These are phyloP conservation scores for Bombus picipes DNA, from an alignment of 1,140 invertebrate species.

Conservation along the genomic window DNA sequence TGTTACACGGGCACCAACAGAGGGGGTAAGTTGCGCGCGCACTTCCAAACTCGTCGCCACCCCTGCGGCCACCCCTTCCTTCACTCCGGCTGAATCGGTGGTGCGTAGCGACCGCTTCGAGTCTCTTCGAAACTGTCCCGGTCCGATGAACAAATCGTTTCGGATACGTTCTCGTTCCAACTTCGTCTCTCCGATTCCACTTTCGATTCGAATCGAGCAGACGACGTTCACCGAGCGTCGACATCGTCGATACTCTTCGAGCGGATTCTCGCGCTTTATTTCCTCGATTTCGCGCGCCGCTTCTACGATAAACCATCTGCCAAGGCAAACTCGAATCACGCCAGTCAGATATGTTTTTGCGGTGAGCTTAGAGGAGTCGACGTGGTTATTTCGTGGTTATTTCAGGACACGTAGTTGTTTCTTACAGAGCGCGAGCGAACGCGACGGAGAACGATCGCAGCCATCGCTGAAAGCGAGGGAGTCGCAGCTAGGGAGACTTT, in stretches of 20 bases:
- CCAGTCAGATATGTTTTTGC: too few species aligned
- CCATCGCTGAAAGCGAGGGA: constrained; percentile 27
- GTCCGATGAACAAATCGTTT: background rate
- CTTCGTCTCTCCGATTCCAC: background rate
- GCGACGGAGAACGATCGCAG: constrained; percentile 1
- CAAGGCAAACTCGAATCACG: too few species aligned
- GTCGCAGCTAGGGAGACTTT: constrained; percentile 24
- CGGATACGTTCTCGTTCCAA: background rate
- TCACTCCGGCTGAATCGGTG: background rate
- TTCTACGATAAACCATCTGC: too few species aligned
- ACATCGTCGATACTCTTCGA: too few species aligned
- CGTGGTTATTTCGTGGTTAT: too few species aligned
- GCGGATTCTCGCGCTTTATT: too few species aligned
- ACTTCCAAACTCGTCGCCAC: constrained; percentile 66
- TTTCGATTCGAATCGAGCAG: too few species aligned
- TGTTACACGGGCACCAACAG: constrained; percentile 66
- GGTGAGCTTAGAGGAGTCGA: too few species aligned
- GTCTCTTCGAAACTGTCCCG: background rate
- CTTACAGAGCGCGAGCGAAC: too few species aligned
- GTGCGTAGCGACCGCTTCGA: background rate
- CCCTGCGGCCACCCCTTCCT: constrained; percentile 16
- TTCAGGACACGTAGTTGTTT: too few species aligned
- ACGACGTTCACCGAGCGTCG: too few species aligned
- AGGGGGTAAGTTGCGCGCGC: constrained; percentile 76
- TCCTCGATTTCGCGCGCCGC: too few species aligned